Evolutionary conservation across 2,888 invertebrate species (phyloP).

Genomic region (Belgica antarctica): DNA sequence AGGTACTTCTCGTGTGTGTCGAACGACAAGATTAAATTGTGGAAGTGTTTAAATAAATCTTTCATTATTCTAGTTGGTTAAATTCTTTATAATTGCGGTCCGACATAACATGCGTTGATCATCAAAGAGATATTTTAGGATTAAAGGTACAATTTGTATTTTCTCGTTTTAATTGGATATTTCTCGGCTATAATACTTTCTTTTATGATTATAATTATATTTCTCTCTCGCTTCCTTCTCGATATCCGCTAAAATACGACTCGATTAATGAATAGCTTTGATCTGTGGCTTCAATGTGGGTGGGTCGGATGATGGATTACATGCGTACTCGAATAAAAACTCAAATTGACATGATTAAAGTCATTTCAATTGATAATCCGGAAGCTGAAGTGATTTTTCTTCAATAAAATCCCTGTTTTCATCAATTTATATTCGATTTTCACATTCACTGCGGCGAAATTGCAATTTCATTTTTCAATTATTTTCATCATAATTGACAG

Average conservation of each 20-base stretch:
- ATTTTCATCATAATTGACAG: conserved; percentile 23
- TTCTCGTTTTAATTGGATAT: background rate
- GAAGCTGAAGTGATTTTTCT: conserved; percentile 29
- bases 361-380: conserved; percentile 1
- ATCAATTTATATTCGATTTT: conserved; percentile 8
- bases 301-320: background rate
- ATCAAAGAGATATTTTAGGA: no score
- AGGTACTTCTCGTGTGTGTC: no score
- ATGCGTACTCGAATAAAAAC: background rate
- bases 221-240: no score
- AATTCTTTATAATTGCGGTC: background rate
- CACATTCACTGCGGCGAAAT: background rate
- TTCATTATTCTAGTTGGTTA: background rate
- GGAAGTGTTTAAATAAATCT: background rate
- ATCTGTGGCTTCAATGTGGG: conserved; percentile 2
- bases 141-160: conserved; percentile 3
- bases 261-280: background rate
- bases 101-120: background rate
- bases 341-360: background rate
- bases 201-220: background rate
- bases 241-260: no score
- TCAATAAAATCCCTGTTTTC: conserved; percentile 20
- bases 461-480: conserved; percentile 21
- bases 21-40: no score
- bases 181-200: background rate